Conservation (phyloP, 2,888 invertebrate species). For the Lathronympha strigana region DNA sequence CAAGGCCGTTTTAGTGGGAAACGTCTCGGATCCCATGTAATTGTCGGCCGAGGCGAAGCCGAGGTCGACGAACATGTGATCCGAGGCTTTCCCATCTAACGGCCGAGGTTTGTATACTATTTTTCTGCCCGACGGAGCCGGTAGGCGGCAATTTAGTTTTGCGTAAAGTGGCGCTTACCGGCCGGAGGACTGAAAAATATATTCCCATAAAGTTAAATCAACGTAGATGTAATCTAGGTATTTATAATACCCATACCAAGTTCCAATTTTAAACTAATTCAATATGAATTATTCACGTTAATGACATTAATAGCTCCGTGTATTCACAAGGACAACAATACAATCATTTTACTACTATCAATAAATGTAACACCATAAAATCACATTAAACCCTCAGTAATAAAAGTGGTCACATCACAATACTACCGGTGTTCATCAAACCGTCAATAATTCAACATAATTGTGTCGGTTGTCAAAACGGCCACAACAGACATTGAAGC, state of each 20-base stretch:
- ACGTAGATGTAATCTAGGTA: too few species aligned
- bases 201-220: not conserved
- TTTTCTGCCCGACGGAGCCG: too few species aligned
- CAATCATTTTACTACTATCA: not conserved
- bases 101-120: too few species aligned
- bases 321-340: not conserved
- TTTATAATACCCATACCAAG: too few species aligned
- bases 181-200: too few species aligned
- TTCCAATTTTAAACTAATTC: not conserved
- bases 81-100: too few species aligned
- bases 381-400: not conserved
- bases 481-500: not conserved
- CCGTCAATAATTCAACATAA: not conserved
- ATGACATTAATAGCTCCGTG: not conserved
- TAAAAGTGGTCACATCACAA: constrained; percentile 2
- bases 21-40: too few species aligned
- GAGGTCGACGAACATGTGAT: too few species aligned
- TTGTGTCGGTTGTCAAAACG: not conserved
- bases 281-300: not conserved
- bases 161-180: too few species aligned
- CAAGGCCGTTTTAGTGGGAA: too few species aligned
- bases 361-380: not conserved
- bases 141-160: too few species aligned
- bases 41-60: too few species aligned
- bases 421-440: constrained; percentile 11